phyloP scores from a whole-genome alignment of 1,140 invertebrate genomes.

The Eupeodes corollae region DNA sequence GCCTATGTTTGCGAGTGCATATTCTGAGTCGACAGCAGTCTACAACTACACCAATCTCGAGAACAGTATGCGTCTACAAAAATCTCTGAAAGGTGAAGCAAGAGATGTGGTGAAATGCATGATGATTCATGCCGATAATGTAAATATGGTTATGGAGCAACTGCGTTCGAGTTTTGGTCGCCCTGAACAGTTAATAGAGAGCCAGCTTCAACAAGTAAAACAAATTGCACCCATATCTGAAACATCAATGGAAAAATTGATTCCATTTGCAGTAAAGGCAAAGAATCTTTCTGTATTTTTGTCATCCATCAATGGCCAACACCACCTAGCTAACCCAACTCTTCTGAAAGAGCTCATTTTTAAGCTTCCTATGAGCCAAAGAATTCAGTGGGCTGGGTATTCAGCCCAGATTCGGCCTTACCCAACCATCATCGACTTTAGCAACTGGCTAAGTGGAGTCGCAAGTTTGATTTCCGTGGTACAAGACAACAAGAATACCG shows the following conservation, averaged over 20 bases:
- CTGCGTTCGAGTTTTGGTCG: neutral
- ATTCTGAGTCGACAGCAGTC: neutral
- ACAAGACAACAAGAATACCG: neutral
- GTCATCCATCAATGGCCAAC: neutral
- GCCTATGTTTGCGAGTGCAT: slow-evolving; percentile 1
- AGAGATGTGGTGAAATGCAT: neutral
- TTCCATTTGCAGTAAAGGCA: neutral
- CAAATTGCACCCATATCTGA: slow-evolving; percentile 1
- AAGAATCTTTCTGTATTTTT: neutral
- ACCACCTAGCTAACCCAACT: neutral
- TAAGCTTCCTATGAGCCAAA: slow-evolving; percentile 1
- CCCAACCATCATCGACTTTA: slow-evolving; percentile 2
- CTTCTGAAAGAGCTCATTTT: neutral
- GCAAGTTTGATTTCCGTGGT: neutral
- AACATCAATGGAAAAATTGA: neutral
- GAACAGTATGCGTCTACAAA: slow-evolving; percentile 2
- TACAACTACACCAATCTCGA: slow-evolving; percentile 1
- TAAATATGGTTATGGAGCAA: neutral
- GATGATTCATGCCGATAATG: neutral
- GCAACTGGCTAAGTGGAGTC: neutral
- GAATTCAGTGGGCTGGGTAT: slow-evolving; percentile 3
- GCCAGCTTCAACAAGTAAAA: neutral
- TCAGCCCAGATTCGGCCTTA: neutral
- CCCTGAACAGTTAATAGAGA: neutral
- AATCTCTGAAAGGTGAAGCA: neutral